Evolutionary conservation across 2,888 invertebrate genomes (phyloP).

Genomic region (Caenorhabditis wallacei): DNA sequence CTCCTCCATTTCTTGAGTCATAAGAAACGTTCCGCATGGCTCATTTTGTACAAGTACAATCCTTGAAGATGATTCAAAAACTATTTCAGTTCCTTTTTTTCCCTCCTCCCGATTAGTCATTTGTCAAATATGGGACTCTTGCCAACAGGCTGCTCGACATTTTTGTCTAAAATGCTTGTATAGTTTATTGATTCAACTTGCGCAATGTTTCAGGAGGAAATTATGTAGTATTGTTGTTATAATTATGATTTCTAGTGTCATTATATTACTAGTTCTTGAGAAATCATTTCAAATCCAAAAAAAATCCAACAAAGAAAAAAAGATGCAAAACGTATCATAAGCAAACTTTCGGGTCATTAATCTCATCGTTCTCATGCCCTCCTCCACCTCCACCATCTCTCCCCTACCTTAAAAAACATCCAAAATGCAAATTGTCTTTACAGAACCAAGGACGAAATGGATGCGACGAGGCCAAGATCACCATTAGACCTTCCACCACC

Average conservation of each 20-base stretch:
- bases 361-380: constrained; percentile 38
- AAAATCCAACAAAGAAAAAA: background rate
- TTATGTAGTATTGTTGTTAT: background rate
- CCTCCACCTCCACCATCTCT: background rate
- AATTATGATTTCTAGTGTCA: background rate
- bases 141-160: background rate
- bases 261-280: too few relatives aligned
- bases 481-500: constrained; percentile 72
- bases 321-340: constrained; percentile 16
- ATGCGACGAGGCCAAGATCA: constrained; percentile 61
- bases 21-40: constrained; percentile 37
- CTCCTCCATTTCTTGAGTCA: constrained; percentile 31
- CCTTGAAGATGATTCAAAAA: constrained; percentile 45
- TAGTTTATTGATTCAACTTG: background rate
- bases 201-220: background rate
- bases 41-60: constrained; percentile 24
- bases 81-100: constrained; percentile 17
- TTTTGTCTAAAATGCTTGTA: constrained; percentile 5
- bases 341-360: constrained; percentile 54
- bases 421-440: constrained; percentile 59
- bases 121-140: constrained; percentile 34
- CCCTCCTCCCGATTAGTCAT: constrained; percentile 50
- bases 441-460: constrained; percentile 68
- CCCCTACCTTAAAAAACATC: constrained; percentile 25
- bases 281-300: too few relatives aligned